A percentile compares a stretch with the other conserved stretches of the same genome.
Evolutionary conservation across 2,888 invertebrate genomes (phyloP).

Genomic region (Conops quadrifasciatus): DNA sequence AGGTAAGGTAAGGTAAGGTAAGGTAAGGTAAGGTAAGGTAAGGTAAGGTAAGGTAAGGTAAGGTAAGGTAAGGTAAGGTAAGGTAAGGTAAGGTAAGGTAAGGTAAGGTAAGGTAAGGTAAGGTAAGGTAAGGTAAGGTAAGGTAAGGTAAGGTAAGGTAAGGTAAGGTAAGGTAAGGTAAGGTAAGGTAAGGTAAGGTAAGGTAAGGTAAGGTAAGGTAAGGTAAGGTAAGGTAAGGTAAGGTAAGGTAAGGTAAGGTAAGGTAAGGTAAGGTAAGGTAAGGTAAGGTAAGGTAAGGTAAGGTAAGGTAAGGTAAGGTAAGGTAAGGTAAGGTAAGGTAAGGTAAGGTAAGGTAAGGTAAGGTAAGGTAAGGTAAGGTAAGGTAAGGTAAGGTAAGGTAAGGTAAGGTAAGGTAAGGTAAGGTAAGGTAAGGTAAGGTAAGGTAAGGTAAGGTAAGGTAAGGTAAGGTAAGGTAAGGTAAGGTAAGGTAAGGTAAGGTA

Average conservation of each 20-base stretch:
- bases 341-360: not conserved
- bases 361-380: not conserved
- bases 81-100: slow-evolving; percentile 17
- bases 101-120: slow-evolving; percentile 16
- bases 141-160: slow-evolving; percentile 7
- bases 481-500: not conserved
- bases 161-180: slow-evolving; percentile 3
- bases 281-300: slow-evolving; percentile 7
- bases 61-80: slow-evolving; percentile 14
- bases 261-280: slow-evolving; percentile 8
- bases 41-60: slow-evolving; percentile 12
- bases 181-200: too few species aligned
- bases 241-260: slow-evolving; percentile 6
- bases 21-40: slow-evolving; percentile 7
- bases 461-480: not conserved
- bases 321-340: not conserved
- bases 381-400: too few species aligned
- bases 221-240: slow-evolving; percentile 12
- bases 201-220: slow-evolving; percentile 11
- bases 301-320: not conserved
- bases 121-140: slow-evolving; percentile 14
- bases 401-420: too few species aligned
- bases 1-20: slow-evolving; percentile 11
- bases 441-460: not conserved
- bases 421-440: slow-evolving; percentile 5